Percentiles rank a stretch among this genome's conserved stretches.
Evolutionary conservation across 2,113 vertebrate genomes (phyloP).

Genomic region (Falcunculus frontatus): DNA sequence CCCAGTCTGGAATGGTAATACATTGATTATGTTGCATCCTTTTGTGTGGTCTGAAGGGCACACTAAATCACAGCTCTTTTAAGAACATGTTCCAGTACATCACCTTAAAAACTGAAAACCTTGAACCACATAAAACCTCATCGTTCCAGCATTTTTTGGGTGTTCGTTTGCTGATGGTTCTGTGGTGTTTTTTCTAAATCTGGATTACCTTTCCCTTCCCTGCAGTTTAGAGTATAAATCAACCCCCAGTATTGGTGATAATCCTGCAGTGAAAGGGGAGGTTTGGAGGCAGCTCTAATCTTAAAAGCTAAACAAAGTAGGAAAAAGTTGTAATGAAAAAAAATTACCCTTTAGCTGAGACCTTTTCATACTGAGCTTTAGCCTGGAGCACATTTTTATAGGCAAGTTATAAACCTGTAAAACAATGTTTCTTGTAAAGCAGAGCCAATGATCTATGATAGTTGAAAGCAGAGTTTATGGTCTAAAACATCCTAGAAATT

Average conservation of each 20-base stretch:
- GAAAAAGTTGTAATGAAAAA: background rate
- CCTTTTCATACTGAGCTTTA: constrained; percentile 6
- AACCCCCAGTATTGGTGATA: background rate
- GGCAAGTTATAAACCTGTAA: constrained; percentile 36
- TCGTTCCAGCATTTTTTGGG: background rate
- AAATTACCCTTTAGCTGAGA: background rate
- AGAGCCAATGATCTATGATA: constrained; percentile 36
- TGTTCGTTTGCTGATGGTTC: background rate
- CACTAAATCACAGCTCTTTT: background rate
- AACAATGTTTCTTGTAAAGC: constrained; percentile 45
- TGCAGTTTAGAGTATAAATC: background rate
- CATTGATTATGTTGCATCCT: background rate
- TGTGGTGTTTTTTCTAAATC: background rate
- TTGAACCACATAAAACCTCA: background rate
- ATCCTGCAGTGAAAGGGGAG: background rate
- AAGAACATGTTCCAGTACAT: background rate
- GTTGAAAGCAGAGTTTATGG: constrained; percentile 35
- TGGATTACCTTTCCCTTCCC: background rate
- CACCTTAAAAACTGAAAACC: background rate
- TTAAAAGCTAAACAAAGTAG: background rate
- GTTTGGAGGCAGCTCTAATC: background rate
- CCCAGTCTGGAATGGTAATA: background rate
- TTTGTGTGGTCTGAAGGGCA: background rate
- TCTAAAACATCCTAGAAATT: constrained; percentile 35
- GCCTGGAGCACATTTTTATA: constrained; percentile 35